Conservation (phyloP, 2,113 vertebrate genomes). For the Zootoca vivipara region DNA sequence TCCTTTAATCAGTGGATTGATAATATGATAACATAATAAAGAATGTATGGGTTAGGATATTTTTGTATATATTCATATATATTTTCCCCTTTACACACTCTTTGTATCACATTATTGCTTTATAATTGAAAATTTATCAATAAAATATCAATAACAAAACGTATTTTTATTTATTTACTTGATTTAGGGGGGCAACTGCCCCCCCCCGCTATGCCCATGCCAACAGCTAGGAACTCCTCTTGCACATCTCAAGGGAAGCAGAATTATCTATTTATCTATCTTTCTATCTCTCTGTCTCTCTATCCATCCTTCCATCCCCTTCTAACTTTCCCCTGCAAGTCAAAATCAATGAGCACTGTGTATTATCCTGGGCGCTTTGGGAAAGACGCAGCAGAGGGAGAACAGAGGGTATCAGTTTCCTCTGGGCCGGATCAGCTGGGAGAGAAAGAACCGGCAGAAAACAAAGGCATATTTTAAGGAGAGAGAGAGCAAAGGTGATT, state of each 20-base stretch:
- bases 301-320: background rate
- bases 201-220: too few relatives aligned
- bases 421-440: slow-evolving; percentile 4
- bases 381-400: background rate
- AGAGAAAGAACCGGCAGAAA: slow-evolving; percentile 19
- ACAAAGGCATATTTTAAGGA: slow-evolving; percentile 10
- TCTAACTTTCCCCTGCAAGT: background rate
- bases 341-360: background rate
- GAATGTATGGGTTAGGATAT: too few relatives aligned
- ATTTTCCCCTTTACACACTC: too few relatives aligned
- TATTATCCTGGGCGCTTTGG: background rate
- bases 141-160: too few relatives aligned
- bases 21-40: too few relatives aligned
- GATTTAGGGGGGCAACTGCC: too few relatives aligned
- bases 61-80: too few relatives aligned
- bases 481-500: slow-evolving; percentile 45
- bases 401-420: background rate
- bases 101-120: too few relatives aligned
- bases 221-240: background rate
- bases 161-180: too few relatives aligned
- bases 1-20: too few relatives aligned
- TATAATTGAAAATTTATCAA: too few relatives aligned
- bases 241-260: background rate
- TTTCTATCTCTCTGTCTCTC: too few relatives aligned
- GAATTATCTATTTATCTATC: background rate